Percentiles rank a stretch among this genome's conserved stretches.
These are phyloP conservation scores for Bathynomus jamesi DNA, from an alignment of 1,140 invertebrate genomes.

Conservation along the genomic window DNA sequence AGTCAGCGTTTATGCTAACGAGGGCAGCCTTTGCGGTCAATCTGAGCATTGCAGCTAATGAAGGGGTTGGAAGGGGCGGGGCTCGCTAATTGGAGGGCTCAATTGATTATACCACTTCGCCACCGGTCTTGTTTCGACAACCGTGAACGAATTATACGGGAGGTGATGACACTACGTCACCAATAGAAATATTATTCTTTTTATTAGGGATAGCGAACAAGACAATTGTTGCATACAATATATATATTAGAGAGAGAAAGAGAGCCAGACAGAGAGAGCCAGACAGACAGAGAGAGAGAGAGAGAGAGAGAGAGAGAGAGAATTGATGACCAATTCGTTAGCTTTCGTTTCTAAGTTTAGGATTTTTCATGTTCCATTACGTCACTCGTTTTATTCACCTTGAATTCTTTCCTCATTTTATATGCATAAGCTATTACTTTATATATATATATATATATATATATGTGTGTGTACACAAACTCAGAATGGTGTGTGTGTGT, in stretches of 20 bases:
- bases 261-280: background rate
- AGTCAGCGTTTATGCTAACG: background rate
- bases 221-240: too few species aligned
- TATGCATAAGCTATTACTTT: too few species aligned
- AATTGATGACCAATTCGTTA: background rate
- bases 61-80: background rate
- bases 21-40: background rate
- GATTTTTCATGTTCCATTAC: too few species aligned
- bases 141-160: too few species aligned
- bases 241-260: conserved; percentile 4
- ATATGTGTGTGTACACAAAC: background rate
- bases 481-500: background rate
- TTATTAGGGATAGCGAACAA: too few species aligned
- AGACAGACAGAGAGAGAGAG: background rate
- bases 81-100: background rate
- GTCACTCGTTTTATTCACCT: too few species aligned
- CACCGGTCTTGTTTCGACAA: background rate
- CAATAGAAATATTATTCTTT: too few species aligned
- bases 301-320: background rate
- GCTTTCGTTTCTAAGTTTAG: too few species aligned
- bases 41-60: background rate
- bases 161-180: too few species aligned
- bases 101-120: background rate
- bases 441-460: too few species aligned
- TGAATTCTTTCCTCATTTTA: too few species aligned